Base-by-base conservation (phyloP, 92 coral and sea anemone genomes). In the Epizoanthus stellaris region DNA sequence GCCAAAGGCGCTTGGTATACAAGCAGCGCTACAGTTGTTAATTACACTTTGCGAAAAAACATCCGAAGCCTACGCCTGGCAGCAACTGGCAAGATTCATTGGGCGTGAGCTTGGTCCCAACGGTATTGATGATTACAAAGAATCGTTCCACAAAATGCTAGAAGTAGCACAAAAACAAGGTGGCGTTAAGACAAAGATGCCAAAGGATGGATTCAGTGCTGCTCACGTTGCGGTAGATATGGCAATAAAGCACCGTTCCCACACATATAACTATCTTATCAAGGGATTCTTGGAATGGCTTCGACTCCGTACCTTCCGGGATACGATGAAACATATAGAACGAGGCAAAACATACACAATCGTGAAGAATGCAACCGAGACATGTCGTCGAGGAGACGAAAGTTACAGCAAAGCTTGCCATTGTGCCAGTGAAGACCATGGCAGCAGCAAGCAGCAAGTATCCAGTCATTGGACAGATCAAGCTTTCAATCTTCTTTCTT, bases 381-480 rank as follows among this genome's bases (percentile, higher is more conserved):
- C 76, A 19, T 71, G 76, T 71, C 76, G 76, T 53, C 76, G 83
- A 61, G 94, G 89, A 47, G 75, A 88, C 38, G 82, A 81, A 6
- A 83, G 86, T 43, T 88, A 91, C 42, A 87, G 77, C 61, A 88
- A 76, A 73, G 90, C 94, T 20, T 88, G 85, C 15, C 53, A 68
- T 3, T 19, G 38, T 16, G 84, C 87, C 0, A 25, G 57, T 38
- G 79, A 63, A 9, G 49, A 64, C 30, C 91, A 67, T 23, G 59
- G 21, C 14, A n/a, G n/a, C n/a, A n/a, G n/a, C n/a, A n/a, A 71
- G 60, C 3, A 71, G 80, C 69, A 75, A 84, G 42, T 89, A 85
- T 62, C 86, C 94, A 42, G 86, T 91, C 89, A 83, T 91, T 80
- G 94, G 94, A 69, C 88, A 88, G 82, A 91, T 91, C 67, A 85